Base-by-base conservation (phyloP, 2,113 vertebrate genomes). In the Entosphenus tridentatus region DNA sequence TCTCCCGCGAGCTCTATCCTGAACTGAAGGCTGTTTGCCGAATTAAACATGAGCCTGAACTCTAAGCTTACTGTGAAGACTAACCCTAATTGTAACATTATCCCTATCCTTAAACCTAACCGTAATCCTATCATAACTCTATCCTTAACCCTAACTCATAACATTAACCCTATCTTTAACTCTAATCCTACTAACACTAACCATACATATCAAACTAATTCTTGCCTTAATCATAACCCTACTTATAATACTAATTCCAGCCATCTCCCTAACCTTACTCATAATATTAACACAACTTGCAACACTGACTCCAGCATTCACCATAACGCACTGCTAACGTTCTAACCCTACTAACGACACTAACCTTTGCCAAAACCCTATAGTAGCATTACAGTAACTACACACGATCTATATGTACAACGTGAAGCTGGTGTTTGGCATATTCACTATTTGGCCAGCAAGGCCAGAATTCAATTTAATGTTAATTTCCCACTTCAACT, bases 81-180 rank as follows among this genome's bases (percentile, higher is more conserved):
- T 13, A 67, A 67, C 65, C 65, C 65, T 67, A 67, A 67, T 39
- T 39, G 16, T 67, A 67, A 67, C 65, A 16, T 39, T 67, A 67
- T 10, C 65, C 65, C 12, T 8, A 67, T 17, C 65, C 65, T 39
- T 67, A 67, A 67, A 16, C 65, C 65, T 67, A 11, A 67, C 65
- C 65, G 16, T 67, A 67, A 67, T 39, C 8, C 65, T 67, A 67
- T 13, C 65, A 16, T 39, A 17, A 67, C 16, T 39, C 65, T 39
- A 17, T 17, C 10, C 65, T 39, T 10, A 1, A 2, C 10, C 65
- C 65, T 39, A 17, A 67, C 16, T 39, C 65, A 16, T 67, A 67
- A 67, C 65, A 16, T 39, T 67, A 67, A 12, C 8, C 65, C 65
- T 67, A 67, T 17, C 11, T 39, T 39, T 67, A 67, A 67, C 65